A percentile compares a stretch with the other conserved stretches of the same genome.
Evolutionary conservation across 2,888 invertebrate species (phyloP).

Genomic region (Clunio marinus): DNA sequence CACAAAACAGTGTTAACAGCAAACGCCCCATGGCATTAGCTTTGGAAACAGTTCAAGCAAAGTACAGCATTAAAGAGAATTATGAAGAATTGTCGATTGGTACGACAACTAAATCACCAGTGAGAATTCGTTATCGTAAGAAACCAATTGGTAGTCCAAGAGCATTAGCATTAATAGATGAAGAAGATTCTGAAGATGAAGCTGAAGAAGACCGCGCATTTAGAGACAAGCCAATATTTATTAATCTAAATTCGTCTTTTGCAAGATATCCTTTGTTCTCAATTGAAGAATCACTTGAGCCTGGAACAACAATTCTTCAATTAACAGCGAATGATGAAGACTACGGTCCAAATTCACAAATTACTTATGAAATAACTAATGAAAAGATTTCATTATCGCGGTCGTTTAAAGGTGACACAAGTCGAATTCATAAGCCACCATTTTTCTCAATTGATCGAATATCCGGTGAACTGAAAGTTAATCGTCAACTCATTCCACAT

Average conservation of each 20-base stretch:
- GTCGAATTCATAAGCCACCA: constrained; percentile 52
- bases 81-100: neutral
- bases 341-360: constrained; percentile 63
- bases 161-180: neutral
- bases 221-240: constrained; percentile 16
- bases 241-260: neutral
- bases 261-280: constrained; percentile 59
- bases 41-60: neutral
- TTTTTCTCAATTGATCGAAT: constrained; percentile 70
- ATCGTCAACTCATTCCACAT: constrained; percentile 67
- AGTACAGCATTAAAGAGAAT: neutral
- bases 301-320: constrained; percentile 66
- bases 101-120: neutral
- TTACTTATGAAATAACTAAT: constrained; percentile 66
- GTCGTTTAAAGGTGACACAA: constrained; percentile 47
- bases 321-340: constrained; percentile 70
- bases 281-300: constrained; percentile 66
- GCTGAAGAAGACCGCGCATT: constrained; percentile 23
- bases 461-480: constrained; percentile 70
- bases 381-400: constrained; percentile 57
- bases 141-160: constrained; percentile 35
- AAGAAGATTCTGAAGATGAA: constrained; percentile 3
- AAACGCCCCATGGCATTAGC: constrained; percentile 1
- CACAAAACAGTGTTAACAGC: constrained; percentile 24
- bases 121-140: neutral